Base-by-base conservation (phyloP, 2,113 vertebrate species). In the Acanthochromis polyacanthus region DNA sequence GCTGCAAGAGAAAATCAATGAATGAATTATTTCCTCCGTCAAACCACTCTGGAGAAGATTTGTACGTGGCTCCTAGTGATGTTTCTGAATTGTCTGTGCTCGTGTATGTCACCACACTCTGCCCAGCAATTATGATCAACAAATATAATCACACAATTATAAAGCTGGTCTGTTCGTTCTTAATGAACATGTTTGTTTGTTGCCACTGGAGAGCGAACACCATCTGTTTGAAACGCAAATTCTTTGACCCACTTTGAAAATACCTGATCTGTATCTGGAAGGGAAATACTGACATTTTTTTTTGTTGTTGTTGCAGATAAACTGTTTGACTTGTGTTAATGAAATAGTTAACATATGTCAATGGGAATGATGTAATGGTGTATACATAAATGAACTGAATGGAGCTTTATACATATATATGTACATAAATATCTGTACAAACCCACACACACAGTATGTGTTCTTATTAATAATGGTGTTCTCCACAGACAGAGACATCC, bases 191-290 rank as follows among this genome's bases (percentile, higher is more conserved):
- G 81, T 88, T 90, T 92, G 80, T 88, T 90, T 89, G 75, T 82
- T 85, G 83, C 77, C 81, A 88, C 75, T 64, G 68, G 77, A 91
- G 86, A 91, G 82, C 23, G 61, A 91, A 83, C 82, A 65, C 85
- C 88, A 91, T 89, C 91, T 92, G 88, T 62, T 89, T 75, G 80
- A 84, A 83, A 87, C 60, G 40, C 57, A 78, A 87, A 86, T 81
- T 84, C 55, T 81, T 88, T 91, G 89, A 91, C 86, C 92, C 88
- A 89, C 84, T 92, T 93, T 88, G 43, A 86, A 78, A 73, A 78
- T 48, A 75, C 56, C 65, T 80, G 23, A 81, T 80, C 66, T 72
- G 75, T 81, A 45, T 81, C 45, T 53, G 30, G 66, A 86, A 75
- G 69, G 46, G 61, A 83, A 81, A 84, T 51, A 32, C 10, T 10